A percentile compares a stretch with the other conserved stretches of the same genome.
phyloP scores from a whole-genome alignment of 2,888 invertebrate species.

The Hemistola chrysoprasaria region DNA sequence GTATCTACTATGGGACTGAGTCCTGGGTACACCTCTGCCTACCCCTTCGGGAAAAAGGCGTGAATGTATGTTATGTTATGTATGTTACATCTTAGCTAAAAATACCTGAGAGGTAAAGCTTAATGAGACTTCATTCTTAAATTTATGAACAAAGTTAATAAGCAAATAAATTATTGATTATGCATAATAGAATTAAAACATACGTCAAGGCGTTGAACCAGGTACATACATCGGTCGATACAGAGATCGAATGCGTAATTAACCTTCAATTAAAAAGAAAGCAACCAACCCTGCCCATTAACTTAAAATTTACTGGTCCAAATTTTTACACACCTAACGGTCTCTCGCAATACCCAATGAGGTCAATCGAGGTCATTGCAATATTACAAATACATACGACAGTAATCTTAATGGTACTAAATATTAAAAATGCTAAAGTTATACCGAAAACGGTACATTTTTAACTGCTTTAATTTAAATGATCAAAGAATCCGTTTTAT shows the following conservation, averaged over 20 bases:
- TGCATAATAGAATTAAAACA: too few species aligned
- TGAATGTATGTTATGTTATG: too few species aligned
- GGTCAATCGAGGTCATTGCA: slow-evolving; percentile 43
- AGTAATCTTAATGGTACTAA: slow-evolving; percentile 15
- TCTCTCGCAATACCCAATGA: slow-evolving; percentile 35
- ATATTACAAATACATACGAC: slow-evolving; percentile 33
- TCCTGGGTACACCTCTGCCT: too few species aligned
- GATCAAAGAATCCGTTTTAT: slow-evolving; percentile 31
- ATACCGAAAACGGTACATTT: slow-evolving; percentile 33
- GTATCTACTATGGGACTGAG: too few species aligned
- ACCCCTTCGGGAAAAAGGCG: too few species aligned
- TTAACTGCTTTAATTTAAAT: slow-evolving; percentile 32
- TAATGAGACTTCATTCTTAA: too few species aligned
- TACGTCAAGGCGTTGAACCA: too few species aligned
- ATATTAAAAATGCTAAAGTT: slow-evolving; percentile 27
- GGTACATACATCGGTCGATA: too few species aligned
- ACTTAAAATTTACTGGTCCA: slow-evolving; percentile 17
- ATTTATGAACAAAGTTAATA: slow-evolving; percentile 1
- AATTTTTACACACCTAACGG: slow-evolving; percentile 27
- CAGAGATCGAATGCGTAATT: neutral
- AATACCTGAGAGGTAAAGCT: too few species aligned
- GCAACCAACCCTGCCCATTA: slow-evolving; percentile 4
- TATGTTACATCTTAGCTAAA: too few species aligned
- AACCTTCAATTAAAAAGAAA: slow-evolving; percentile 8
- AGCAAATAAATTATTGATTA: too few species aligned